phyloP scores from a whole-genome alignment of 2,113 vertebrate genomes.

The Perca flavescens region DNA sequence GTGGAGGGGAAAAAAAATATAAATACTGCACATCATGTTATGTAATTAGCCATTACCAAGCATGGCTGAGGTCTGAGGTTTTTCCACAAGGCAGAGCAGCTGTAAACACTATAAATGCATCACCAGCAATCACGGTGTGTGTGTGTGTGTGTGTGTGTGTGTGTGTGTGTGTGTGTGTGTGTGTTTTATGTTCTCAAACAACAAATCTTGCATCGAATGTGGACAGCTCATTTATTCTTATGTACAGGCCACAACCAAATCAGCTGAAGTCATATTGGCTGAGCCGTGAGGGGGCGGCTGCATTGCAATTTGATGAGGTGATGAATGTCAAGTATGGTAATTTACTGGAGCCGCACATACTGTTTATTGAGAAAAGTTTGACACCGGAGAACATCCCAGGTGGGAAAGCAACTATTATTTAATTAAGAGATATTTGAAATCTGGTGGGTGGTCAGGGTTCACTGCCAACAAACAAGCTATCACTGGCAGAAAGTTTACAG shows the following conservation, averaged over 20 bases:
- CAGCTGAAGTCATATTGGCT: neutral
- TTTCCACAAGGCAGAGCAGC: conserved; percentile 25
- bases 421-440: conserved; percentile 27
- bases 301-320: conserved; percentile 50
- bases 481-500: conserved; percentile 2
- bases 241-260: conserved; percentile 18
- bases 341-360: conserved; percentile 31
- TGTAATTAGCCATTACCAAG: conserved; percentile 20
- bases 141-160: neutral
- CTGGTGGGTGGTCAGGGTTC: conserved; percentile 38
- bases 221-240: conserved; percentile 23
- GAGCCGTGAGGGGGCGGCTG: conserved; percentile 39
- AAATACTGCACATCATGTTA: conserved; percentile 21
- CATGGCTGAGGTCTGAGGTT: conserved; percentile 22
- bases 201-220: neutral
- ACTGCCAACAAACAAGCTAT: conserved; percentile 38
- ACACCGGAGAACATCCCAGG: neutral
- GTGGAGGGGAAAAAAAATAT: neutral
- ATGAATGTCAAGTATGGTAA: conserved; percentile 50
- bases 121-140: neutral
- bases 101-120: conserved; percentile 29
- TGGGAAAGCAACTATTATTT: conserved; percentile 51
- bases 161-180: neutral
- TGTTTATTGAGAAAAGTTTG: conserved; percentile 24
- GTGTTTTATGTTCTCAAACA: neutral